A percentile compares a stretch with the other conserved stretches of the same genome.
Evolutionary conservation across 2,113 vertebrate species (phyloP).

Genomic region (Gadus macrocephalus): DNA sequence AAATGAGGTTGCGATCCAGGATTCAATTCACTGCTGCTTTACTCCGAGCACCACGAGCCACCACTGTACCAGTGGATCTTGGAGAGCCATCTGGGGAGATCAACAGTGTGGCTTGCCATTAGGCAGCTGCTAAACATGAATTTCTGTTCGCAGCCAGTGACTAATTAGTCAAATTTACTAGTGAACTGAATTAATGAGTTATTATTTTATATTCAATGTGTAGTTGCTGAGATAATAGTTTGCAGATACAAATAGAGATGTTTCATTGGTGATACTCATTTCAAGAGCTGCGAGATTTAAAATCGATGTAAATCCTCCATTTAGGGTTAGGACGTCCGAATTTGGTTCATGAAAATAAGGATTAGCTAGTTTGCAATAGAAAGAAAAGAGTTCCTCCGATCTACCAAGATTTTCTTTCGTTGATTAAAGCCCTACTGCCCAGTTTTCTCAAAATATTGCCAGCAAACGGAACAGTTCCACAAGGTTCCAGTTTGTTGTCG

Average conservation of each 20-base stretch:
- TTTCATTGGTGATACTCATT: too few relatives aligned
- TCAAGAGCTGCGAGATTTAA: too few relatives aligned
- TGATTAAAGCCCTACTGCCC: too few relatives aligned
- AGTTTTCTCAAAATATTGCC: too few relatives aligned
- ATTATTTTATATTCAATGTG: conserved; percentile 17
- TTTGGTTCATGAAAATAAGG: background rate
- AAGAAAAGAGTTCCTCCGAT: background rate
- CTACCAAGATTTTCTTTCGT: too few relatives aligned
- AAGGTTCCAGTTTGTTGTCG: too few relatives aligned
- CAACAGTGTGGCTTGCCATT: conserved; percentile 8
- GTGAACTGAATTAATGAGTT: conserved; percentile 34
- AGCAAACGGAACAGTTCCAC: too few relatives aligned
- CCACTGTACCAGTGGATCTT: background rate
- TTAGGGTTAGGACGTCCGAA: too few relatives aligned
- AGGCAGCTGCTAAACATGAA: conserved; percentile 7
- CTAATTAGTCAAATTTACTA: conserved; percentile 34
- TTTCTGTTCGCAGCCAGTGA: conserved; percentile 11
- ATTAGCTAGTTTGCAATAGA: background rate
- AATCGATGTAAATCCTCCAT: too few relatives aligned
- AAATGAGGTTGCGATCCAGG: background rate
- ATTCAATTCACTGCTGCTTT: background rate
- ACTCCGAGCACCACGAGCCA: background rate
- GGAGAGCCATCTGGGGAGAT: background rate
- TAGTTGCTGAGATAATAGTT: conserved; percentile 20
- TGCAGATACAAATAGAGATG: conserved; percentile 13